phyloP scores from a whole-genome alignment of 30 jellyfish, hydroid and myxozoan species.

The Clytia hemisphaerica region DNA sequence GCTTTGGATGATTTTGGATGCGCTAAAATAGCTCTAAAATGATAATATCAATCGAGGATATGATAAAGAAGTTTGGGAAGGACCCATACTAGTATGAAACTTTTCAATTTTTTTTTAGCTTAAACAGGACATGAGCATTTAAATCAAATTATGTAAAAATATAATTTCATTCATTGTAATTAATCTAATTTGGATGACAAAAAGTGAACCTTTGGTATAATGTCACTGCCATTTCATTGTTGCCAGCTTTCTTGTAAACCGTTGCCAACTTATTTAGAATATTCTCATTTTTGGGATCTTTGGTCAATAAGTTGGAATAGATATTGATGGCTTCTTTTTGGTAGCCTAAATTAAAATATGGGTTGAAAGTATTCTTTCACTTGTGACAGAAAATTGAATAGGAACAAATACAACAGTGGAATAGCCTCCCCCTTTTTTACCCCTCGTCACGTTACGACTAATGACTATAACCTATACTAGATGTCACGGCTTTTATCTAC shows the following conservation, averaged over 20 bases:
- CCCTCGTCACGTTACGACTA: too few relatives aligned
- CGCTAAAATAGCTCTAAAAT: constrained; percentile 32
- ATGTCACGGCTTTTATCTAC: too few relatives aligned
- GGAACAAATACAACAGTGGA: too few relatives aligned
- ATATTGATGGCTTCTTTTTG: neutral
- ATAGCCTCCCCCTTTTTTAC: too few relatives aligned
- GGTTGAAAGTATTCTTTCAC: neutral
- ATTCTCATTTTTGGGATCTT: neutral
- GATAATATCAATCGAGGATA: too few relatives aligned
- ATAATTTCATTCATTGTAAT: too few relatives aligned
- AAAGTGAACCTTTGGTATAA: neutral
- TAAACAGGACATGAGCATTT: neutral
- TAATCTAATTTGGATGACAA: too few relatives aligned
- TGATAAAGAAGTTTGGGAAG: too few relatives aligned
- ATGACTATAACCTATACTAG: too few relatives aligned
- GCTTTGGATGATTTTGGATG: constrained; percentile 38
- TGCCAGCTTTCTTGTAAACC: neutral
- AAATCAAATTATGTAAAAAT: too few relatives aligned
- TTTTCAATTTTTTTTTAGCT: neutral
- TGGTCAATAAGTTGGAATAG: neutral
- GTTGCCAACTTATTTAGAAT: neutral
- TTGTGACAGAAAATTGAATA: neutral
- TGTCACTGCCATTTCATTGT: neutral
- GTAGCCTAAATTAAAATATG: neutral
- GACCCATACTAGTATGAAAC: neutral